Base-by-base conservation (phyloP, 2,113 vertebrate species). In the Xiphias gladius region DNA sequence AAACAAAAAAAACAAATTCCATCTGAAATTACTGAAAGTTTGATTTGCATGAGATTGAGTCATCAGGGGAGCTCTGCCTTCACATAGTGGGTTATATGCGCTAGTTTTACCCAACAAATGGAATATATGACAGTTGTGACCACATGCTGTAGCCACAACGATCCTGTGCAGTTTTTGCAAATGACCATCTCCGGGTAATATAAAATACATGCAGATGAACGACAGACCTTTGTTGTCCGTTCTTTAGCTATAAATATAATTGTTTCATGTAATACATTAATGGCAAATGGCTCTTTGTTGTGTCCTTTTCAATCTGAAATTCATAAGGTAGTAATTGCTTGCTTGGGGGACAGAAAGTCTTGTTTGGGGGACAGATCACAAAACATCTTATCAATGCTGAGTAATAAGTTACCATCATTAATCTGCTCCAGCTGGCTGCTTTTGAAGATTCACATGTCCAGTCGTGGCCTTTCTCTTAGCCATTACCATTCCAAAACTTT, bases 321-420 rank as follows among this genome's bases (percentile, higher is more conserved):
- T 41, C 20, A 16, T 19, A 61, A 26, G 2, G 26, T 30, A 35
- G 7, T 13, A 19, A 37, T 68, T n/a, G 30, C 35, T 52, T 61
- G 19, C 24, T 41, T 11, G 20, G 3, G n/a, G 13, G 32, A 68
- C 8, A 35, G 8, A 16, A 68, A 30, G 39, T 48, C 54, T 74
- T 67, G 16, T 71, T 17, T 50, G 50, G 26, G 66, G n/a, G n/a
- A n/a, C n/a, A n/a, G 30, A 65, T 52, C 28, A 55, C 50, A 37
- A 71, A 52, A 64, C 26, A 30, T 41, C 43, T 75, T 74, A 50
- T 46, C 11, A 66, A 5, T 48, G 9, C 39, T 48, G 32, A 48
- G 37, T 37, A 54, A 65, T 39, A n/a, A 71, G 4, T 48, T 20
- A 22, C 28, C 70, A 59, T 50, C 67, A 39, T n/a, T 4, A 48